Evolutionary conservation across 1,140 invertebrate species (phyloP).

Genomic region (Nephotettix cincticeps): DNA sequence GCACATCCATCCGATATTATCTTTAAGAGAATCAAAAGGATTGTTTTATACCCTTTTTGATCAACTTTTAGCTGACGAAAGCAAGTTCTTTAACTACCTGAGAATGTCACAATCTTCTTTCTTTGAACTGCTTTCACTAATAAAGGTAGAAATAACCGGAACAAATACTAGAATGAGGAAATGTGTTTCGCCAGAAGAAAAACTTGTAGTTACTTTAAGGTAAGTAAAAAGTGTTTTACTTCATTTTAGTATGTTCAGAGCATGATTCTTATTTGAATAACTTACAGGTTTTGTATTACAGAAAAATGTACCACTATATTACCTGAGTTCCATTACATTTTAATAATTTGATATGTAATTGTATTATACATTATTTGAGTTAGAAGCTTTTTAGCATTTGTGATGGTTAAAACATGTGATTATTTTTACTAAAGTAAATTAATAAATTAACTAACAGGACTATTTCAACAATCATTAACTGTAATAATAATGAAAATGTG

Average conservation of each 20-base stretch:
- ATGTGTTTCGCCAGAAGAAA: conserved; percentile 12
- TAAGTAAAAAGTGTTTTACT: conserved; percentile 4
- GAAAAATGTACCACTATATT: not conserved
- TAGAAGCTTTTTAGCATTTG: not conserved
- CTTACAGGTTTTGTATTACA: conserved; percentile 13
- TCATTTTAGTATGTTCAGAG: conserved; percentile 5
- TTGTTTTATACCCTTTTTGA: conserved; percentile 23
- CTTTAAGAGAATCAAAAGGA: conserved; percentile 53
- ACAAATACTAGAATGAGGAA: conserved; percentile 22
- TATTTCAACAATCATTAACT: not conserved
- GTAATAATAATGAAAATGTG: conserved; percentile 18
- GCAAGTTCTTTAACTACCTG: conserved; percentile 12
- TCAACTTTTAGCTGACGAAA: conserved; percentile 21
- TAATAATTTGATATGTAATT: conserved; percentile 8
- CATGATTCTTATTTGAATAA: conserved; percentile 7
- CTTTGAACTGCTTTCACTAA: conserved; percentile 15
- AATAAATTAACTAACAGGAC: conserved; percentile 13
- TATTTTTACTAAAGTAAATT: conserved; percentile 16
- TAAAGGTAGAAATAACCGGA: conserved; percentile 10
- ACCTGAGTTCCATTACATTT: conserved; percentile 6
- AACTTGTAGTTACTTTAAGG: conserved; percentile 10
- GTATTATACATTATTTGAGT: conserved; percentile 21
- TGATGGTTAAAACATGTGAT: conserved; percentile 1
- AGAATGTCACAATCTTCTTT: conserved; percentile 20
- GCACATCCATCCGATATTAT: no score